A percentile compares a stretch with the other conserved stretches of the same genome.
Evolutionary conservation across 2,797 vertebrate species (phyloP).

Genomic region (Rhynchotus rufescens): DNA sequence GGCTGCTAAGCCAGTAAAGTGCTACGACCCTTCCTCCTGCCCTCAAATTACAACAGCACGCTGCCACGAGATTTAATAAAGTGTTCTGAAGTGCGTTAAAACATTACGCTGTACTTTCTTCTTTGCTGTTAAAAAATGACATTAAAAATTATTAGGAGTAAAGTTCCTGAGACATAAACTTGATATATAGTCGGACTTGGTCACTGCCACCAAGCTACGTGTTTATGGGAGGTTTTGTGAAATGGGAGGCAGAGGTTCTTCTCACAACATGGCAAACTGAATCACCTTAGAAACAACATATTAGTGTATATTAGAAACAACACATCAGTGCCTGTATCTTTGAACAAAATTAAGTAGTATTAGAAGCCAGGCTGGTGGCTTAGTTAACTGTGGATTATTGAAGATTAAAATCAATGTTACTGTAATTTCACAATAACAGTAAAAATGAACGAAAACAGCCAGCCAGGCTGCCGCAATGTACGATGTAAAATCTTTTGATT

Average conservation of each 20-base stretch:
- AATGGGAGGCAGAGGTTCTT: background rate
- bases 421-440: background rate
- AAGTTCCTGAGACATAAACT: constrained; percentile 51
- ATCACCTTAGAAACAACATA: background rate
- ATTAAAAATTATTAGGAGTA: constrained; percentile 45
- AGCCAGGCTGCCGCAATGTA: background rate
- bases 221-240: background rate
- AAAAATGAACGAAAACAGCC: background rate
- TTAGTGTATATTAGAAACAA: background rate
- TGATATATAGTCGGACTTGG: constrained; percentile 27
- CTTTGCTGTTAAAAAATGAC: constrained; percentile 52
- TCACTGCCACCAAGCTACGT: background rate
- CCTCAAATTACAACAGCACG: background rate
- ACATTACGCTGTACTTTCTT: constrained; percentile 23
- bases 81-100: constrained; percentile 24
- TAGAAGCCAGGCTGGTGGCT: background rate
- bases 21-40: background rate
- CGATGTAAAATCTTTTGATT: background rate
- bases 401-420: background rate
- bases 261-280: background rate
- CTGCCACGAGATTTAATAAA: background rate
- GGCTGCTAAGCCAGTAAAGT: background rate
- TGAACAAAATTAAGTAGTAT: background rate
- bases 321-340: background rate
- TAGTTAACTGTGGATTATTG: background rate